Conservation (phyloP, 2,888 invertebrate genomes). For the Nymphalis c-album region DNA sequence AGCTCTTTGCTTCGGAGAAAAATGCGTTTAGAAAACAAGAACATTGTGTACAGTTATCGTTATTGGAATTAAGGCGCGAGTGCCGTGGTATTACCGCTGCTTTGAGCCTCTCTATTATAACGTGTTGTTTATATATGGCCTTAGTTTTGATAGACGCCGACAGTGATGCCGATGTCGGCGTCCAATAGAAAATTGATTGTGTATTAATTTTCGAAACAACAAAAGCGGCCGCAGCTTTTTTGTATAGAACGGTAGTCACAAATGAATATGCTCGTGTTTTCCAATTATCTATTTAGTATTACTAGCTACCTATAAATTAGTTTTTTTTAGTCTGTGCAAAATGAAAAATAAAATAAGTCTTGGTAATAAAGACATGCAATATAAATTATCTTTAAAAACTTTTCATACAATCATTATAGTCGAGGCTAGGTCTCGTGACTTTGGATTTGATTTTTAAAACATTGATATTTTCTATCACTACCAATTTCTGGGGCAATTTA, state of each 20-base stretch:
- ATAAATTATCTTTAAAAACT: background rate
- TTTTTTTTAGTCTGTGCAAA: background rate
- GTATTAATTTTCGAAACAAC: constrained; percentile 64
- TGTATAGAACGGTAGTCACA: constrained; percentile 52
- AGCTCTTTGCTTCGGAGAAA: constrained; percentile 75
- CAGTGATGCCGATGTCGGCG: constrained; percentile 39
- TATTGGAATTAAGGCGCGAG: constrained; percentile 69
- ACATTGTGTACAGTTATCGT: constrained; percentile 76
- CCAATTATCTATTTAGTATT: constrained; percentile 25
- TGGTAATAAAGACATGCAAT: background rate
- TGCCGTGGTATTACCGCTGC: constrained; percentile 51
- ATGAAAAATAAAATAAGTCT: background rate
- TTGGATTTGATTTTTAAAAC: too few relatives aligned
- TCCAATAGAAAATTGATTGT: constrained; percentile 58
- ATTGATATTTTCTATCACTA: too few relatives aligned
- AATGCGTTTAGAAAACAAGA: constrained; percentile 76
- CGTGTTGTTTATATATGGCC: constrained; percentile 51
- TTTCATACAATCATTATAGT: too few relatives aligned
- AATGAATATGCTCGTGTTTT: constrained; percentile 33
- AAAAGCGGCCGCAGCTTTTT: constrained; percentile 51
- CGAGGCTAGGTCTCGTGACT: too few relatives aligned
- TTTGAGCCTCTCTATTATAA: constrained; percentile 54
- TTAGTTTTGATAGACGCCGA: constrained; percentile 48
- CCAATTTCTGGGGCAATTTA: too few relatives aligned
- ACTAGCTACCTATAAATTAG: constrained; percentile 1